Conservation (phyloP, 2,888 invertebrate genomes). For the Gastracanthus pulcherrimus region DNA sequence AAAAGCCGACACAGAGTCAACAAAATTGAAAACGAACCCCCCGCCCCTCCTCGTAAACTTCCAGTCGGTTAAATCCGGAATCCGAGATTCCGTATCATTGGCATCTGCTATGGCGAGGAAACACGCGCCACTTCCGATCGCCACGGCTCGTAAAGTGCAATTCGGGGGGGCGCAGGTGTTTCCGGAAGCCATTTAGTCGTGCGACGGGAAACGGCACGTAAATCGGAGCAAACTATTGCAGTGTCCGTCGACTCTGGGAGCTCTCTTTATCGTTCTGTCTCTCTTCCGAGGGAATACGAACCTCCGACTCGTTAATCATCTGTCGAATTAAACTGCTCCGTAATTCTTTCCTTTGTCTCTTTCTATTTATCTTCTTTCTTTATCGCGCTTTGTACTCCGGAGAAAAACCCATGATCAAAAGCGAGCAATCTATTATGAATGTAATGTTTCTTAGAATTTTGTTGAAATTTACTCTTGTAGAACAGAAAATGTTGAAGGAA, state of each 20-base stretch:
- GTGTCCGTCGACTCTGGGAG: not conserved
- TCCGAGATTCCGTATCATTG: constrained; percentile 33
- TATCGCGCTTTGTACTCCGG: not conserved
- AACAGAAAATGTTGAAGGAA: too few species aligned
- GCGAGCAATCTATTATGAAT: not conserved
- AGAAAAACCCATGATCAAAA: not conserved
- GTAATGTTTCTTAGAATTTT: not conserved
- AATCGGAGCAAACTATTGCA: constrained; percentile 34
- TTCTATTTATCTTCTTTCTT: not conserved
- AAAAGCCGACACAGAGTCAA: not conserved
- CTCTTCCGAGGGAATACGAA: not conserved
- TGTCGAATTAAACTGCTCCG: constrained; percentile 5
- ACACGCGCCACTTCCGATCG: constrained; percentile 55
- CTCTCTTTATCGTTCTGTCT: not conserved
- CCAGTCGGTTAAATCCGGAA: not conserved
- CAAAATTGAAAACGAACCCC: not conserved
- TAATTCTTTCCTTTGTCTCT: not conserved
- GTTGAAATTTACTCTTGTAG: too few species aligned
- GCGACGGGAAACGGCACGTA: constrained; percentile 54
- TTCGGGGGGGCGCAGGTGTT: constrained; percentile 44
- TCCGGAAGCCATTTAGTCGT: constrained; percentile 57
- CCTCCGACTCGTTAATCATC: constrained; percentile 17
- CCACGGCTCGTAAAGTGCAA: constrained; percentile 58
- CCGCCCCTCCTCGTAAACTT: not conserved
- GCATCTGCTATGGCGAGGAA: constrained; percentile 13